A percentile compares a stretch with the other conserved stretches of the same genome.
phyloP scores from a whole-genome alignment of 92 coral and sea anemone genomes.

The Zoanthus sansibaricus region DNA sequence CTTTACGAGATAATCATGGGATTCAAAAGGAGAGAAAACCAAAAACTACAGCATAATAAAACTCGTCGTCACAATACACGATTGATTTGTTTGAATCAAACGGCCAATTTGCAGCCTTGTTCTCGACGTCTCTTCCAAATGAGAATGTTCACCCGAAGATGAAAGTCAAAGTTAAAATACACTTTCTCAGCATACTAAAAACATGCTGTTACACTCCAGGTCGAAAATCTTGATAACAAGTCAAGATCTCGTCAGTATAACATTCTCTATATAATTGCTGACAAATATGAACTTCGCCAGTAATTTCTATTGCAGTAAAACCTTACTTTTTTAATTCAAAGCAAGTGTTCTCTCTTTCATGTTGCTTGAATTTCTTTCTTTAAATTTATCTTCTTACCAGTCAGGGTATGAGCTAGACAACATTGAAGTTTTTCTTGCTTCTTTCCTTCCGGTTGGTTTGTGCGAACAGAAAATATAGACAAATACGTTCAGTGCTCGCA shows the following conservation, averaged over 20 bases:
- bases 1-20: constrained; percentile 33
- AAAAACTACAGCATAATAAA: not conserved
- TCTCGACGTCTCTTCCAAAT: constrained; percentile 44
- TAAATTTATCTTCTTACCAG: too few species aligned
- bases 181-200: too few species aligned
- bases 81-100: not conserved
- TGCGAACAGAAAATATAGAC: not conserved
- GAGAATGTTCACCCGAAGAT: constrained; percentile 34
- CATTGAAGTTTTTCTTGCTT: not conserved
- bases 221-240: too few species aligned
- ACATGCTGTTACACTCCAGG: too few species aligned
- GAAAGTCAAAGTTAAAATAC: not conserved
- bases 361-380: too few species aligned
- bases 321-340: too few species aligned
- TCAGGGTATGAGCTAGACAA: not conserved
- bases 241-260: too few species aligned
- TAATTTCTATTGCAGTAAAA: too few species aligned
- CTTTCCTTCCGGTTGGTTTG: not conserved
- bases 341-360: too few species aligned
- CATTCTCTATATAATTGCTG: too few species aligned
- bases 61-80: not conserved
- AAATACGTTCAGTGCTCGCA: not conserved
- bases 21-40: not conserved
- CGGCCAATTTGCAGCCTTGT: constrained; percentile 13
- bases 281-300: too few species aligned